Evolutionary conservation across 2,797 vertebrate species (phyloP), one percentile per base, ranked within the genome.

Genomic region (Sphenodon punctatus): DNA sequence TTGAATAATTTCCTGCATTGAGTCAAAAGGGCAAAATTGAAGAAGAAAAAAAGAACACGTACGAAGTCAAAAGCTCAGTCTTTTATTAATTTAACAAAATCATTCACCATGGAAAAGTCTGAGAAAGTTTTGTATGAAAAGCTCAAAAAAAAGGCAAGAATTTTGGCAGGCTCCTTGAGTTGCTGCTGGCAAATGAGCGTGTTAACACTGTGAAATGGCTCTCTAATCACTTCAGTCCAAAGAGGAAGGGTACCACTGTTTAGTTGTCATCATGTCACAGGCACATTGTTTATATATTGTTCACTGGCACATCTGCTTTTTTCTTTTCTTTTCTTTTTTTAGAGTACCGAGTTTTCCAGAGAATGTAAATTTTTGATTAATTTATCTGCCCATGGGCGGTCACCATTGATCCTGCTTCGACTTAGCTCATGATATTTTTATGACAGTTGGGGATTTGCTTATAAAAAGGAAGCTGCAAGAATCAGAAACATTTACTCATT

Each of bases 381-480:
- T 84, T 14, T 63, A 53, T 70, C 30, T 75, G 63, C 38, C 75
- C 41, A 56, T 10, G 20, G 56, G 73, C 66, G 84, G 55, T 69
- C 48, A 43, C 32, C 83, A 39, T 56, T 68, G 48, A 86, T 85
- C 60, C 60, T 72, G 65, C 23, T 53, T 89, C 75, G 69, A 71
- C 72, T 71, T 81, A 67, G 55, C 46, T 87, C 39, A 67, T 34
- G 51, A 78, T 77, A 38, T 78, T 85, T 91, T 80, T 42, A 75
- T 73, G 75, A 68, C 34, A 85, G 38, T 41, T 51, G 68, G 22
- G 82, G 39, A 85, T 87, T 91, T 91, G 59, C 72, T 90, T 92
- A 74, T 75, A n/a, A 84, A 75, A 84, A 63, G 11, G 10, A 60
- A 67, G 30, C 5, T 82, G 30, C 67, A 89, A 90, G 43, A 51